These are phyloP conservation scores for Lithobates pipiens DNA, from an alignment of 2,797 vertebrate species.

Conservation along the genomic window DNA sequence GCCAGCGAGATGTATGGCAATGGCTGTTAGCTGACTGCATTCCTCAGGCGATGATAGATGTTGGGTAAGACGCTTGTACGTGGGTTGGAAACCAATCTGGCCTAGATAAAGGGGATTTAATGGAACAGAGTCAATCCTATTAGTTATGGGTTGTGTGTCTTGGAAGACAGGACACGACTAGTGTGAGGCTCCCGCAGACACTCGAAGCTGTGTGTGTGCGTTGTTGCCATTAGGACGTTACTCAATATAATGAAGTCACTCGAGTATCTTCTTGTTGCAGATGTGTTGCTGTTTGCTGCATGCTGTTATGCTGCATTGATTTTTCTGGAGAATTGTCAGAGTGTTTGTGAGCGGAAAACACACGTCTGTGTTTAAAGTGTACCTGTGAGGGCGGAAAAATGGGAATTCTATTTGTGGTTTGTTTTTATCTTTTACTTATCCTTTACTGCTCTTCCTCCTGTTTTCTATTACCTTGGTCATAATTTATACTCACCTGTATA, in stretches of 20 bases:
- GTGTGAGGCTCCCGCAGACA: constrained; percentile 43
- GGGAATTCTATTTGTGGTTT: too few relatives aligned
- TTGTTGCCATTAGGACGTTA: neutral
- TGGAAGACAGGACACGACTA: constrained; percentile 75
- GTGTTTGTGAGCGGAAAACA: too few relatives aligned
- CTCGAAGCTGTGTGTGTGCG: neutral
- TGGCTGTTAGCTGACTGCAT: constrained; percentile 61
- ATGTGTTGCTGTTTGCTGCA: neutral
- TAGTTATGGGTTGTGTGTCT: constrained; percentile 86
- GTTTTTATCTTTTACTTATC: too few relatives aligned
- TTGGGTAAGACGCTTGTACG: constrained; percentile 79
- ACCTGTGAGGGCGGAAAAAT: too few relatives aligned
- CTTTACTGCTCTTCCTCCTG: too few relatives aligned
- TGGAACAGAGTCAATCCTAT: constrained; percentile 92
- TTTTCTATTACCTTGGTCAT: too few relatives aligned
- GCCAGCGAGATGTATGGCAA: constrained; percentile 46
- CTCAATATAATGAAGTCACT: neutral
- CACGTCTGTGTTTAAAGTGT: too few relatives aligned
- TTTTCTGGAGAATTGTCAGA: neutral
- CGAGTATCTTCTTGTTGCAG: neutral
- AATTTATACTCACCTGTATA: too few relatives aligned
- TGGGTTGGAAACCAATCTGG: constrained; percentile 88
- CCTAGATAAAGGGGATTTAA: constrained; percentile 87
- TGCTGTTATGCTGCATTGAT: neutral
- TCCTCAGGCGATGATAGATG: constrained; percentile 75